Conservation (phyloP, 2,888 invertebrate genomes). For the Eristalinus aeneus region DNA sequence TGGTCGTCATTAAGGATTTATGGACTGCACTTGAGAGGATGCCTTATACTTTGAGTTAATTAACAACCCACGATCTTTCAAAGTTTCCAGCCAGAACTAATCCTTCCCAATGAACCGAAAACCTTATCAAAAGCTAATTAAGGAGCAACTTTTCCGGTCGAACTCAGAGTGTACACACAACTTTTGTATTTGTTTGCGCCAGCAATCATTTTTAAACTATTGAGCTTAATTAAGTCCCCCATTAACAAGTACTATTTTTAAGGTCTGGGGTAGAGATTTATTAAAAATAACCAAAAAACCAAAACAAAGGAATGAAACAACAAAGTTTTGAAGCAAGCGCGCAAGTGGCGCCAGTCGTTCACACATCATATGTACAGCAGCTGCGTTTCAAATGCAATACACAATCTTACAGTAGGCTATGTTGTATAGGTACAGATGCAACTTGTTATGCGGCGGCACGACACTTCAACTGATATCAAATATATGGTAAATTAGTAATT, state of each 20-base stretch:
- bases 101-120: conserved; percentile 44
- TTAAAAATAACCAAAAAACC: too few relatives aligned
- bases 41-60: conserved; percentile 7
- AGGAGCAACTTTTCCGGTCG: conserved; percentile 32
- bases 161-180: neutral
- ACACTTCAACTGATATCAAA: conserved; percentile 19
- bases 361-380: neutral
- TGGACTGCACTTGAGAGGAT: neutral
- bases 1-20: neutral
- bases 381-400: neutral
- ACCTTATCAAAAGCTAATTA: conserved; percentile 55
- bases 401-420: neutral
- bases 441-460: neutral
- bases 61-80: conserved; percentile 40
- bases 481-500: conserved; percentile 48
- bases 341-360: neutral
- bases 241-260: conserved; percentile 17
- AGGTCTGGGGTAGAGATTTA: neutral
- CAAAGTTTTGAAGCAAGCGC: neutral
- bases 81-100: conserved; percentile 39
- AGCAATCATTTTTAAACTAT: conserved; percentile 30
- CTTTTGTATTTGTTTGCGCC: conserved; percentile 17
- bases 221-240: conserved; percentile 25
- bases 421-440: neutral
- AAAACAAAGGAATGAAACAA: neutral